Evolutionary conservation across 30 jellyfish, hydroid and myxozoan genomes (phyloP), one percentile per base, ranked within the genome.

Genomic region (Rhopilema esculentum): DNA sequence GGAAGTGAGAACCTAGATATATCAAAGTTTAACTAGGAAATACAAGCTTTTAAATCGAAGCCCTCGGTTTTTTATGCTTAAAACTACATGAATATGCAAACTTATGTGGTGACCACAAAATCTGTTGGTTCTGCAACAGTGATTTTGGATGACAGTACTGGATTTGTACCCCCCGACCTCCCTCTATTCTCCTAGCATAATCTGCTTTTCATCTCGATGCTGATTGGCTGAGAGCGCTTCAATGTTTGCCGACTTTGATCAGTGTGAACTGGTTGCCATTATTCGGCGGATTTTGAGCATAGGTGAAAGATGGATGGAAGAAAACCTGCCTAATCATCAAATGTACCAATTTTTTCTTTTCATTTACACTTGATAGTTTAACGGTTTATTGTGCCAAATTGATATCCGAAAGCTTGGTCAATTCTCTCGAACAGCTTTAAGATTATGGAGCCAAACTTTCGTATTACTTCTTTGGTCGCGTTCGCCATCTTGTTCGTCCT

Each of bases 401-500:
- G 4, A 19, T 63, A 63, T 1, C 17, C 4, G 16, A 19, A 63
- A 63, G 6, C 29, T 63, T 24, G 29, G 8, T 63, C 72, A 18
- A 63, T 24, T n/a, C 17, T n/a, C 29, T 2, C 29, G 8, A n/a
- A 1, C 29, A 19, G 64, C 69, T 16, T 30, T 16, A 63, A 52
- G 68, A 62, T 17, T 57, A 83, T 83, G 94, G 86, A 79, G 27
- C 20, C 69, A 69, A 78, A 77, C 64, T 64, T 71, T 48, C 62
- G 81, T 28, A 77, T 22, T 57, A 28, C 75, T 70, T 31, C 86
- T 70, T 73, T 79, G 77, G 23, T 80, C 87, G 67, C 64, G 62
- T 30, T 88, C 96, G 96, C 96, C 96, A 88, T 88, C 80, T 88
- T 88, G 96, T 77, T 69, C 91, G 89, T 86, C 61, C 86, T 67